These are phyloP conservation scores for Corvus hawaiiensis DNA, from an alignment of 2,113 vertebrate species.

Conservation along the genomic window DNA sequence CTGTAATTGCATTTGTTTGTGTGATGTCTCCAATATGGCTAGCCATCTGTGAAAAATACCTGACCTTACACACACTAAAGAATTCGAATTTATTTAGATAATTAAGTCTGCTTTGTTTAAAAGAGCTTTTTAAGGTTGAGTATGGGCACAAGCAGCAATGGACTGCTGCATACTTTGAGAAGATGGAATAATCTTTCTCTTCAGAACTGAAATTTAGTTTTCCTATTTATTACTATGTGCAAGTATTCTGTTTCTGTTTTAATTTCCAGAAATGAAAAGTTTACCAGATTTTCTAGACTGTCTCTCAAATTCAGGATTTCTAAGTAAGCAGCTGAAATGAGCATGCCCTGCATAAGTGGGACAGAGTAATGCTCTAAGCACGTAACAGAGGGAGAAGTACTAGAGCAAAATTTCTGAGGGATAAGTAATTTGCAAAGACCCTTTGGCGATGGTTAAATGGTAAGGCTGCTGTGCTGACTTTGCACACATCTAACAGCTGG, in stretches of 20 bases:
- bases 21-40: background rate
- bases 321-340: background rate
- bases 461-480: background rate
- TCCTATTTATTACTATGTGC: background rate
- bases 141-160: background rate
- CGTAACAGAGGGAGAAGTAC: background rate
- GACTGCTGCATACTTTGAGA: background rate
- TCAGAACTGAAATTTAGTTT: background rate
- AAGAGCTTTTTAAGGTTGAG: background rate
- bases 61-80: background rate
- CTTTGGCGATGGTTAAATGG: background rate
- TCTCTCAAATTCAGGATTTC: background rate
- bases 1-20: background rate
- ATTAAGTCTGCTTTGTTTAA: background rate
- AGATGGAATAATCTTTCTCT: background rate
- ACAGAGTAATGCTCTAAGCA: background rate
- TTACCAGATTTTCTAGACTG: background rate
- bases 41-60: background rate
- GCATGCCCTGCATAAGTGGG: background rate
- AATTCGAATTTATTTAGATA: background rate
- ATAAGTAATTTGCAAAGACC: background rate
- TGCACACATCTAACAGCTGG: background rate
- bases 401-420: background rate
- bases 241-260: background rate
- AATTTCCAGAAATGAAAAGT: background rate